phyloP scores from a whole-genome alignment of 2,888 invertebrate species.

The Melinopterus prodromus region DNA sequence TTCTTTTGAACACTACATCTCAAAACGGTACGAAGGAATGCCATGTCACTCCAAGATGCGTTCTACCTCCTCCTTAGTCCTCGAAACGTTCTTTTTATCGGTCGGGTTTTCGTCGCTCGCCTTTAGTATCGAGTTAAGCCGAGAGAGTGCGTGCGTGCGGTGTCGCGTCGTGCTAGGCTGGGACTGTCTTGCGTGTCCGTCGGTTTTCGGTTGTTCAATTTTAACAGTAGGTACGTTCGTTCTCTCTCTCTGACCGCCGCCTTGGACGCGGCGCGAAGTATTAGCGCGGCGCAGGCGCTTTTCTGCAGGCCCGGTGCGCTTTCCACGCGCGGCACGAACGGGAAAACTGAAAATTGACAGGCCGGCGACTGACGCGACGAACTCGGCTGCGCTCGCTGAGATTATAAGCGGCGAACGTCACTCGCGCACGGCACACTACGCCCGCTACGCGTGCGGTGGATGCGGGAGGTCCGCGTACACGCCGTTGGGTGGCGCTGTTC shows the following conservation, averaged over 20 bases:
- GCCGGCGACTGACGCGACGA: not conserved
- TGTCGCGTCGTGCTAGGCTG: not conserved
- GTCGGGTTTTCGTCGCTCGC: not conserved
- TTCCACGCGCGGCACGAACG: not conserved
- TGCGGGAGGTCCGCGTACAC: not conserved
- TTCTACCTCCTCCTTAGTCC: constrained; percentile 11
- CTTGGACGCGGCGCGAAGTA: not conserved
- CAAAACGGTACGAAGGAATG: constrained; percentile 61
- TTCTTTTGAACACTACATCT: constrained; percentile 59
- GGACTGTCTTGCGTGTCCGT: constrained; percentile 14
- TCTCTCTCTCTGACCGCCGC: constrained; percentile 19
- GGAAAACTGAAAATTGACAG: not conserved
- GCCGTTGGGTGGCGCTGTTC: not conserved
- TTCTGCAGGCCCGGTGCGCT: not conserved
- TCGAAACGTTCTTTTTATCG: constrained; percentile 15
- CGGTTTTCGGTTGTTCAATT: not conserved
- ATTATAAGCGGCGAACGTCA: not conserved
- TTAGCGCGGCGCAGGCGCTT: not conserved
- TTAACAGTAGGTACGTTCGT: constrained; percentile 8
- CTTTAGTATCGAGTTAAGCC: not conserved
- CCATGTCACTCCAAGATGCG: constrained; percentile 53
- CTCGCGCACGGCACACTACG: not conserved
- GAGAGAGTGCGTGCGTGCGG: not conserved
- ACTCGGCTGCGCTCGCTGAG: not conserved
- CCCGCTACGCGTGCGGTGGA: not conserved